These are phyloP conservation scores for Leptopilina clavipes DNA, from an alignment of 1,140 invertebrate species.

Conservation along the genomic window DNA sequence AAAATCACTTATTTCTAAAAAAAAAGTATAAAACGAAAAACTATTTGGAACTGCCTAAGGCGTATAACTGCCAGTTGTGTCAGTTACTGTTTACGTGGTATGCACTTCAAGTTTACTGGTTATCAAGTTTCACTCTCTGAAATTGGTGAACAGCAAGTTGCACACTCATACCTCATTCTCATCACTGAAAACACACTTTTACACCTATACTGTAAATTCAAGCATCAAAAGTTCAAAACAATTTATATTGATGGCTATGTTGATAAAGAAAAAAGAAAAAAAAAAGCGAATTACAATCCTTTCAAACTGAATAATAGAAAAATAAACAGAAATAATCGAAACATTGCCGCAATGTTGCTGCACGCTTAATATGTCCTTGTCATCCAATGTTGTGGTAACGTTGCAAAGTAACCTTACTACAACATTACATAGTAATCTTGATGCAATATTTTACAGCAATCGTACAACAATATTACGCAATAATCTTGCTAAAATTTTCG, in stretches of 20 bases:
- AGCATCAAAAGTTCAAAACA: background rate
- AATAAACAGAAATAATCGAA: too few relatives aligned
- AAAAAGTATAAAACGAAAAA: background rate
- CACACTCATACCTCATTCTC: slow-evolving; percentile 5
- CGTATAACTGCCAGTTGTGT: background rate
- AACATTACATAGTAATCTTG: too few relatives aligned
- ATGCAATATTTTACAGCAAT: too few relatives aligned
- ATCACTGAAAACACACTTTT: background rate
- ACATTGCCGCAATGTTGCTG: too few relatives aligned
- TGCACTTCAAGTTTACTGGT: background rate
- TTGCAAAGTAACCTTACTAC: too few relatives aligned
- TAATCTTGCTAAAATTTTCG: too few relatives aligned
- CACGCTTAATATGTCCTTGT: too few relatives aligned
- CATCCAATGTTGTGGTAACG: too few relatives aligned
- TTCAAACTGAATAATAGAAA: too few relatives aligned
- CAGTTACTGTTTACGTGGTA: background rate
- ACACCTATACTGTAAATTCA: background rate
- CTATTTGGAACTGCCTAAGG: background rate
- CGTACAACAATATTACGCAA: too few relatives aligned
- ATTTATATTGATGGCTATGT: background rate
- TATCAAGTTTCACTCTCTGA: background rate
- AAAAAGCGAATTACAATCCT: too few relatives aligned
- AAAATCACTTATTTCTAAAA: background rate
- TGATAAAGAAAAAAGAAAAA: too few relatives aligned
- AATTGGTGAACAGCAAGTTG: background rate